These are phyloP conservation scores for Drosophila subobscura DNA, from an alignment of 1,140 invertebrate species.

Conservation along the genomic window DNA sequence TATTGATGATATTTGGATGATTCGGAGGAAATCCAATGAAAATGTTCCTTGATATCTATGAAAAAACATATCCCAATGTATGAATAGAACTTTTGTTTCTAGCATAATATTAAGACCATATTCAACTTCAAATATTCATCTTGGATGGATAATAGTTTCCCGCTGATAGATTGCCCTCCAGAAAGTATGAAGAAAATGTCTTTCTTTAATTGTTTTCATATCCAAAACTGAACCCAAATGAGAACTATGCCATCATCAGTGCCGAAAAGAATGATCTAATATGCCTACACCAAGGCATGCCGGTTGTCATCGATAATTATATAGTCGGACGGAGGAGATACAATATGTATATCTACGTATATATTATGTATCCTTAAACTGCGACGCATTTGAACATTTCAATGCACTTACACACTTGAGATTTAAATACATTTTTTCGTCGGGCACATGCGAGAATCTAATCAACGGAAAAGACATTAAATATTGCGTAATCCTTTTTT, in stretches of 20 bases:
- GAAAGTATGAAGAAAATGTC: conserved; percentile 3
- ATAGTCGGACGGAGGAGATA: conserved; percentile 38
- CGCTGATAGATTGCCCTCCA: neutral
- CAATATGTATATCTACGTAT: conserved; percentile 20
- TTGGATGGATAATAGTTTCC: neutral
- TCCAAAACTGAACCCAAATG: conserved; percentile 21
- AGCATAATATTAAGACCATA: too few relatives aligned
- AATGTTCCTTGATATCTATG: too few relatives aligned
- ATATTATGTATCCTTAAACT: conserved; percentile 60
- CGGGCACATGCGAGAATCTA: conserved; percentile 65
- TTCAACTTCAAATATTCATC: too few relatives aligned
- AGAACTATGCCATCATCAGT: conserved; percentile 69
- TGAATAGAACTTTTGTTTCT: too few relatives aligned
- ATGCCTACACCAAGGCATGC: conserved; percentile 15
- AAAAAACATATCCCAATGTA: too few relatives aligned
- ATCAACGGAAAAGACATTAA: conserved; percentile 50
- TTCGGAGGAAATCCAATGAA: too few relatives aligned
- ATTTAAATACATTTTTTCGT: conserved; percentile 55
- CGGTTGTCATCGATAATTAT: conserved; percentile 76
- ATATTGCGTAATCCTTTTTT: conserved; percentile 56
- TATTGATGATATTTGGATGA: neutral
- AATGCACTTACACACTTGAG: conserved; percentile 71
- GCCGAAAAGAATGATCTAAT: conserved; percentile 70
- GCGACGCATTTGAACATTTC: conserved; percentile 55
- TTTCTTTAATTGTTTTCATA: conserved; percentile 34